Evolutionary conservation across 1,140 invertebrate genomes (phyloP).

Genomic region (Eupeodes corollae): DNA sequence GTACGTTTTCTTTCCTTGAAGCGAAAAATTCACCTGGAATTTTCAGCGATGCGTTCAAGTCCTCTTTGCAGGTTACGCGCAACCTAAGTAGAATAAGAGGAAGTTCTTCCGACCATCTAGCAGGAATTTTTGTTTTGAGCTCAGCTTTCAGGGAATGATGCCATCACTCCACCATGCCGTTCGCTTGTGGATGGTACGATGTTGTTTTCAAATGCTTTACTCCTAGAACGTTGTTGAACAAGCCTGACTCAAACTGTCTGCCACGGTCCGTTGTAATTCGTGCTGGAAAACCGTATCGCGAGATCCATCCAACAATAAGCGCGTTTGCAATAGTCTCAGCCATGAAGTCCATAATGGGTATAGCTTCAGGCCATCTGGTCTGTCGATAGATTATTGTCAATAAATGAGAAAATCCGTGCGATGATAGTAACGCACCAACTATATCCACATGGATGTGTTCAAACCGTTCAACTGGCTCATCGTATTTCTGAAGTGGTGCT

Average conservation of each 20-base stretch:
- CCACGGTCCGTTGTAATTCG: background rate
- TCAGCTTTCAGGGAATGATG: no score
- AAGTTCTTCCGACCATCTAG: constrained; percentile 12
- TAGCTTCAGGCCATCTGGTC: constrained; percentile 37
- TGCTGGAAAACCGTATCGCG: background rate
- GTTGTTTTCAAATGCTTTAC: constrained; percentile 23
- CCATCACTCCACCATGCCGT: constrained; percentile 37
- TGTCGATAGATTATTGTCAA: constrained; percentile 38
- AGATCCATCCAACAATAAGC: constrained; percentile 11
- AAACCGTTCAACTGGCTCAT: background rate
- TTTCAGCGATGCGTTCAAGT: constrained; percentile 1
- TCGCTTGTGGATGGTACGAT: constrained; percentile 32
- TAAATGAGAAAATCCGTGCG: constrained; percentile 19
- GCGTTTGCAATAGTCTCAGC: constrained; percentile 19
- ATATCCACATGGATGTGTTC: constrained; percentile 6
- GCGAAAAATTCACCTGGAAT: no score
- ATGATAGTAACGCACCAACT: constrained; percentile 2
- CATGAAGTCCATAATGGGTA: constrained; percentile 27
- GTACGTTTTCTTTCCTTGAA: no score
- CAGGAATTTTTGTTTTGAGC: constrained; percentile 5
- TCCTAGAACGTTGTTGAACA: constrained; percentile 10
- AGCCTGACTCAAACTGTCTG: background rate
- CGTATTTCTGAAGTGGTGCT: background rate
- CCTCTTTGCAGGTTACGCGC: constrained; percentile 4
- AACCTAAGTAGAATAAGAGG: constrained; percentile 17